These are phyloP conservation scores for Drosophila melanocephala DNA, from an alignment of 2,888 invertebrate genomes.

Conservation along the genomic window DNA sequence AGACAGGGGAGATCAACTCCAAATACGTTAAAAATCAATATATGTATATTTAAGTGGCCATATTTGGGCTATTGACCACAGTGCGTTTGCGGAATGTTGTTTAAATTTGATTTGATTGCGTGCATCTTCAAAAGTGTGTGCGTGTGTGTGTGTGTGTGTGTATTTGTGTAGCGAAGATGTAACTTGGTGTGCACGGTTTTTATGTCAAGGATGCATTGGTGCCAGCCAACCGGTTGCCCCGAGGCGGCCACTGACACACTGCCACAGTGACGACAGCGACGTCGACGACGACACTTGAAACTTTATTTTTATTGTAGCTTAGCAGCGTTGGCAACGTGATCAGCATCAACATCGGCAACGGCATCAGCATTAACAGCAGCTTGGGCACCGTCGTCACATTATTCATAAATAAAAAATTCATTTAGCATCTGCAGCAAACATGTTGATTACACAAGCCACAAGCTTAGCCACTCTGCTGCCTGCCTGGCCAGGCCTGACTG, in stretches of 20 bases:
- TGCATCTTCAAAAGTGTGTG: slow-evolving; percentile 4
- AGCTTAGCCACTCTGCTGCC: slow-evolving; percentile 31
- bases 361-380: slow-evolving; percentile 25
- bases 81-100: slow-evolving; percentile 70
- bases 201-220: slow-evolving; percentile 85
- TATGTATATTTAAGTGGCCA: slow-evolving; percentile 18
- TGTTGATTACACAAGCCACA: slow-evolving; percentile 76
- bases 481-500: slow-evolving; percentile 16
- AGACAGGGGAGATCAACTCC: background rate
- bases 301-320: slow-evolving; percentile 75
- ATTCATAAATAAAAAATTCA: slow-evolving; percentile 79
- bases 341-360: slow-evolving; percentile 50
- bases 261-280: slow-evolving; percentile 59
- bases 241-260: slow-evolving; percentile 79
- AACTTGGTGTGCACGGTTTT: slow-evolving; percentile 77
- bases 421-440: slow-evolving; percentile 77
- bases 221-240: slow-evolving; percentile 83
- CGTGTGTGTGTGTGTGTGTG: slow-evolving; percentile 16
- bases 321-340: slow-evolving; percentile 69
- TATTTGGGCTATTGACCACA: slow-evolving; percentile 45
- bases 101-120: slow-evolving; percentile 52
- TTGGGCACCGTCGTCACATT: slow-evolving; percentile 63
- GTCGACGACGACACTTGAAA: slow-evolving; percentile 68
- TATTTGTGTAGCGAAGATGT: slow-evolving; percentile 62
- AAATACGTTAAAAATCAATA: background rate